Percentiles rank a stretch among this genome's conserved stretches.
Evolutionary conservation across 53 echinoderm and acorn worm genomes (phyloP).

Genomic region (Actinopyga echinites): DNA sequence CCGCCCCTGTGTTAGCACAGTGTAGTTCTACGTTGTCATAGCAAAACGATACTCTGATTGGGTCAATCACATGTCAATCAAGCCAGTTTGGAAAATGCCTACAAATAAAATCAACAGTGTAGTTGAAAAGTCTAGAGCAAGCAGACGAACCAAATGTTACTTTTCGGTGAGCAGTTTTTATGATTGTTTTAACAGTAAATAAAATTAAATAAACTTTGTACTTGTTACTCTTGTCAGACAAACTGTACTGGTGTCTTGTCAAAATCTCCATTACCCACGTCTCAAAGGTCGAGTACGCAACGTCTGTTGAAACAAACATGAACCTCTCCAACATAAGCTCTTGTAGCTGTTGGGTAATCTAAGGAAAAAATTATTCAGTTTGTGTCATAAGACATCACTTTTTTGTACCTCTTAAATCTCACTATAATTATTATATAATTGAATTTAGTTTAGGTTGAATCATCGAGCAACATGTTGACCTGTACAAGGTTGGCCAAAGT

Average conservation of each 20-base stretch:
- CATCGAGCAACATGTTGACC: too few relatives aligned
- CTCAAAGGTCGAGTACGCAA: slow-evolving; percentile 12
- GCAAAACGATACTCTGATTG: neutral
- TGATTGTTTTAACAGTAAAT: neutral
- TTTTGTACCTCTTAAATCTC: too few relatives aligned
- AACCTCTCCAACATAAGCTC: neutral
- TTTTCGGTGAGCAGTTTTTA: neutral
- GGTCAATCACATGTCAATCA: neutral
- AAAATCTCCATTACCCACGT: neutral
- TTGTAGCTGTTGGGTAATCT: slow-evolving; percentile 6
- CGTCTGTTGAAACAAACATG: neutral
- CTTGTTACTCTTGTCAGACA: slow-evolving; percentile 8
- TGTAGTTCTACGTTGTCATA: too few relatives aligned
- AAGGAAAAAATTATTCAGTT: neutral
- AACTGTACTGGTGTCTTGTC: neutral
- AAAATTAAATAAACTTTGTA: slow-evolving; percentile 5
- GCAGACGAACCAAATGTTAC: neutral
- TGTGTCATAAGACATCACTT: too few relatives aligned
- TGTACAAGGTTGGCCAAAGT: too few relatives aligned
- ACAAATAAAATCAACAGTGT: neutral
- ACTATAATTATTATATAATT: too few relatives aligned
- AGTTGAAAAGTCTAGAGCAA: slow-evolving; percentile 1
- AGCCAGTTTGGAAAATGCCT: neutral
- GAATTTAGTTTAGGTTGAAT: too few relatives aligned
- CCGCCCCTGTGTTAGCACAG: too few relatives aligned